These are phyloP conservation scores for Odontophorus gujanensis DNA, from an alignment of 2,113 vertebrate species.

Conservation along the genomic window DNA sequence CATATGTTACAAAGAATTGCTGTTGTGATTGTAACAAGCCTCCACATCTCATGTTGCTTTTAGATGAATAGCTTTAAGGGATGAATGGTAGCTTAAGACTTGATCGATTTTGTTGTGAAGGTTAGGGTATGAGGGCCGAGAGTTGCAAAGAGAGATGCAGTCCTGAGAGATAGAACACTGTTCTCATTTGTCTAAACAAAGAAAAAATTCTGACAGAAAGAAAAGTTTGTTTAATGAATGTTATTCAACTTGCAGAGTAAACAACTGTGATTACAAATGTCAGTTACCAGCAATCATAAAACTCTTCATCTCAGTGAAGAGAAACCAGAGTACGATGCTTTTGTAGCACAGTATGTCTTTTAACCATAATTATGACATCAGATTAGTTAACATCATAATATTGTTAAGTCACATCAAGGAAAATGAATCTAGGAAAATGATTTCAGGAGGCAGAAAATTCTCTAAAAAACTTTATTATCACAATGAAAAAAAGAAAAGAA, in stretches of 20 bases:
- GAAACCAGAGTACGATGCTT: neutral
- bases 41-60: neutral
- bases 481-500: neutral
- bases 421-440: neutral
- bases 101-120: conserved; percentile 47
- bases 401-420: neutral
- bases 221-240: conserved; percentile 47
- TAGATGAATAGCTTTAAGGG: neutral
- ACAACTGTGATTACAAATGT: conserved; percentile 56
- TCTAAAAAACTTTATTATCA: neutral
- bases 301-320: neutral
- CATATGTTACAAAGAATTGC: neutral
- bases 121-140: conserved; percentile 44
- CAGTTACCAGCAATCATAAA: conserved; percentile 16
- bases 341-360: neutral
- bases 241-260: conserved; percentile 39
- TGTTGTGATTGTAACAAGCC: neutral
- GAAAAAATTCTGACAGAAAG: conserved; percentile 38
- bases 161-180: conserved; percentile 1
- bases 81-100: conserved; percentile 23
- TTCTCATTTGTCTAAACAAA: conserved; percentile 38
- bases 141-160: neutral
- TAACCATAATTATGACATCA: neutral
- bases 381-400: neutral
- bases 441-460: neutral